Percentiles rank a stretch among this genome's conserved stretches.
phyloP scores from a whole-genome alignment of 2,888 invertebrate species.

The Dascillus cervinus region DNA sequence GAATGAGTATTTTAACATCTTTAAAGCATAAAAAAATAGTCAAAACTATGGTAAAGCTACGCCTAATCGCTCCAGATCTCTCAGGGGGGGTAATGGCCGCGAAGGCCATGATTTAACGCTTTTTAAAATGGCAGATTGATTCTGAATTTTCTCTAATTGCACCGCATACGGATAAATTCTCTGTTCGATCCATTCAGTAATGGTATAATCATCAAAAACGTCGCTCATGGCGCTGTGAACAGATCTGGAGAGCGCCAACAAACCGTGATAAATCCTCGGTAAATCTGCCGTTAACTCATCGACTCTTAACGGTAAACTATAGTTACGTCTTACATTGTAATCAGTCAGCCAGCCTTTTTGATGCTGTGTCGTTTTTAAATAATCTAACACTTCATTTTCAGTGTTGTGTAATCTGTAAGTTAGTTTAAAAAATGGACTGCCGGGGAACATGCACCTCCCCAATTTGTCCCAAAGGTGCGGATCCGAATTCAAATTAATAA shows the following conservation, averaged over 20 bases:
- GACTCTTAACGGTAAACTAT: constrained; percentile 58
- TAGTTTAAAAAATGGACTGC: constrained; percentile 48
- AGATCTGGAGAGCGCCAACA: constrained; percentile 46
- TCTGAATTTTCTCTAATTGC: constrained; percentile 49
- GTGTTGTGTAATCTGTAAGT: constrained; percentile 42
- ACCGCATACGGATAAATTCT: constrained; percentile 50
- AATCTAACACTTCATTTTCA: constrained; percentile 41
- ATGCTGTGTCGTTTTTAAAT: constrained; percentile 32
- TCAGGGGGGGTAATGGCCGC: constrained; percentile 49
- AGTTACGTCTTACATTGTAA: constrained; percentile 61
- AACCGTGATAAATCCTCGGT: constrained; percentile 51
- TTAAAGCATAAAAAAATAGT: too few species aligned
- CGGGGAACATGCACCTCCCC: constrained; percentile 57
- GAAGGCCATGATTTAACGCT: constrained; percentile 51
- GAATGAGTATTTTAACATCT: too few species aligned
- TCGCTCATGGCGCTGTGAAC: constrained; percentile 50
- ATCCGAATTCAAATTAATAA: constrained; percentile 52
- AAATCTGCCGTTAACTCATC: constrained; percentile 53
- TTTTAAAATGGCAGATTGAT: constrained; percentile 46
- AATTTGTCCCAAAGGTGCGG: constrained; percentile 56
- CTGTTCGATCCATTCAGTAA: constrained; percentile 61
- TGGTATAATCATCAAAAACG: constrained; percentile 52
- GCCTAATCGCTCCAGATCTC: constrained; percentile 43
- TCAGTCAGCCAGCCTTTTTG: constrained; percentile 59
- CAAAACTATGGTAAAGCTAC: constrained; percentile 31